Base-by-base conservation (phyloP, 2,113 vertebrate species). In the Lycaon pictus region DNA sequence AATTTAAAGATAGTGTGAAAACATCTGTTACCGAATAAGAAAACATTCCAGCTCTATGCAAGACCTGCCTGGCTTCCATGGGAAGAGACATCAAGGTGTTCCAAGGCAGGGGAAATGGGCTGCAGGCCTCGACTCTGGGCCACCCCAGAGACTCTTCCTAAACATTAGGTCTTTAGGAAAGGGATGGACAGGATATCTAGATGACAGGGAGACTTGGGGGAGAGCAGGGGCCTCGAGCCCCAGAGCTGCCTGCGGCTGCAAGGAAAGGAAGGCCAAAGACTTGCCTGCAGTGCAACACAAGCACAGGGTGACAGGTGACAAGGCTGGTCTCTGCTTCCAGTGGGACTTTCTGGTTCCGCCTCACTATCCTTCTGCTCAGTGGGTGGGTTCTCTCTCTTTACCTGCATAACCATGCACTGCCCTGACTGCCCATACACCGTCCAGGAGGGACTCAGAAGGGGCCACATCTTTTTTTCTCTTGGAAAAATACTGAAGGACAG, bases 1-100 rank as follows among this genome's bases (percentile, higher is more conserved):
- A 95, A 96, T 96, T 97, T 96, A 88, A 96, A 97, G 96, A 96
- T 86, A 98, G 90, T 62, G 37, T 93, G 80, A 95, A 98, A 94
- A 97, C 93, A 95, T 84, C 89, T 96, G 97, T 86, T 96, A 92
- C 37, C 2, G 0, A 95, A 88, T 97, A 55, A 96, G 74, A 96
- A 96, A 89, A 71, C 5, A 25, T 88, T 81, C 43, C 91, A 90
- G 72, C 77, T 82, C 93, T 67, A 96, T 62, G 76, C 51, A 23
- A 69, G 43, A 84, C 60, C n/a, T 7, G 71, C 29, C 17, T 76
- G 80, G 32, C 81, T 88, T 29, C 11, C n/a, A 82, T 25, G 53
- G 53, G 16, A 84, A 76, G 56, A 86, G 85, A 84, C 1, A 1
- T 53, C 22, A 12, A 92, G 53, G 19, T 37, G 87, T 58, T 65